Evolutionary conservation across 92 coral and sea anemone species (phyloP).

Genomic region (Palythoa caribaeorum): DNA sequence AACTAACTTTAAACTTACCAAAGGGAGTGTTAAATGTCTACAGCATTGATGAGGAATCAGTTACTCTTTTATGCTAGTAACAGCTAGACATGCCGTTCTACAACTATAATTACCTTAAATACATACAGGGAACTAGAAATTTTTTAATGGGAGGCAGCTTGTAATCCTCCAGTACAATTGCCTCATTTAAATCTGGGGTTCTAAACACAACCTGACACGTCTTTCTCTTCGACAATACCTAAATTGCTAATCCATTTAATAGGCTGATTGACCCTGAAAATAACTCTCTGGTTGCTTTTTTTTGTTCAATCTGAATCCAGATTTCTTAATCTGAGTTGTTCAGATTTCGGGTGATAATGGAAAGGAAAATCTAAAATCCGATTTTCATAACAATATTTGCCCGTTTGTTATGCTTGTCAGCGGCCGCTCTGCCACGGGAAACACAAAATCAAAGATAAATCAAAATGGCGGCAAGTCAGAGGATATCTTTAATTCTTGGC

Average conservation of each 20-base stretch:
- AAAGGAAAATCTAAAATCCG: too few species aligned
- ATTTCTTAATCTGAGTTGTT: too few species aligned
- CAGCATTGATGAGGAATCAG: conserved; percentile 46
- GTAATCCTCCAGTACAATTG: conserved; percentile 45
- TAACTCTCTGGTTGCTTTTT: not conserved
- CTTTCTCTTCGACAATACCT: conserved; percentile 45
- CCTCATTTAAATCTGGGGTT: conserved; percentile 50
- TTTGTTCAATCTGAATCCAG: too few species aligned
- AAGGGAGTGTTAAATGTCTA: conserved; percentile 53
- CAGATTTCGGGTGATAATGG: too few species aligned
- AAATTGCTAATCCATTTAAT: conserved; percentile 54
- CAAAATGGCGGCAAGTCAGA: not conserved
- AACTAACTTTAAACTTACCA: conserved; percentile 50
- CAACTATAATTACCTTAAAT: not conserved
- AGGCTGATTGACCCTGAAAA: conserved; percentile 35
- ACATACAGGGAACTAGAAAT: conserved; percentile 49
- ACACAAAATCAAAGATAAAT: too few species aligned
- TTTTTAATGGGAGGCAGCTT: conserved; percentile 50
- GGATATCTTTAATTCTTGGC: not conserved
- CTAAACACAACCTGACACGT: conserved; percentile 53
- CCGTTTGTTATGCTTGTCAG: too few species aligned
- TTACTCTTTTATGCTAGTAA: conserved; percentile 60
- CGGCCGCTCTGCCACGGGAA: too few species aligned
- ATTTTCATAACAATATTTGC: not conserved
- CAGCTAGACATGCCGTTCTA: conserved; percentile 61